Evolutionary conservation across 2,113 vertebrate species (phyloP), one percentile per base, ranked within the genome.

Genomic region (Menidia beryllina): DNA sequence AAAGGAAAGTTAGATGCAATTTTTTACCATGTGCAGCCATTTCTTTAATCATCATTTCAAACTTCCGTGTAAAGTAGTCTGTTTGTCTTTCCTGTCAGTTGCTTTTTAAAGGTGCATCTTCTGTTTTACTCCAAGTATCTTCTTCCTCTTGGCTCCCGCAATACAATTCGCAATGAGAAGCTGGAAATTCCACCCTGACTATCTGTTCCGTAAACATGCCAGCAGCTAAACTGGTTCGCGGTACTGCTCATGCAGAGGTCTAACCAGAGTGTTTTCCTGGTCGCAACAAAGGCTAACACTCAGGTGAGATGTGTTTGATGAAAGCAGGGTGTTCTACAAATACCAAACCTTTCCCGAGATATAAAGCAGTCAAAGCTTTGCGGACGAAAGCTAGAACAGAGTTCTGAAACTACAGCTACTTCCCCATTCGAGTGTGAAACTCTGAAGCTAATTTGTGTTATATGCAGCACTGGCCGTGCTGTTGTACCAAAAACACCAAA

Each of bases 171-270:
- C 1, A 34, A 15, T 51, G 47, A 58, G 41, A 17, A 21, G 45
- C 58, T 87, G 82, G 85, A 88, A 86, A 86, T 89, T 88, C 86
- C 89, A 80, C 56, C 78, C 49, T 34, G 45, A 53, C 57, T 15
- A 7, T 65, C 11, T 27, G 12, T 50, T 50, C 24, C 13, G 12
- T 27, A 20, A 68, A 34, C 56, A 21, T 30, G 14, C 38, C 43
- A 2, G 34, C 58, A 15, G 14, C n/a, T 20, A 36, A 15, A 58
- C 72, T 26, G 36, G 69, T 63, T 71, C 34, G 26, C 24, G 43
- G 36, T 34, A 14, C 39, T 67, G 34, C 43, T 48, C 41, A 25
- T 47, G 13, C 11, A 25, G 23, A 49, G 5, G 10, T 56, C 36
- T 68, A 27, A 5, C 15, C 30, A 7, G 1, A 64, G 19, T 27